Percentiles rank a stretch among this genome's conserved stretches.
phyloP scores from a whole-genome alignment of 2,113 vertebrate species.

The Platichthys stellatus region DNA sequence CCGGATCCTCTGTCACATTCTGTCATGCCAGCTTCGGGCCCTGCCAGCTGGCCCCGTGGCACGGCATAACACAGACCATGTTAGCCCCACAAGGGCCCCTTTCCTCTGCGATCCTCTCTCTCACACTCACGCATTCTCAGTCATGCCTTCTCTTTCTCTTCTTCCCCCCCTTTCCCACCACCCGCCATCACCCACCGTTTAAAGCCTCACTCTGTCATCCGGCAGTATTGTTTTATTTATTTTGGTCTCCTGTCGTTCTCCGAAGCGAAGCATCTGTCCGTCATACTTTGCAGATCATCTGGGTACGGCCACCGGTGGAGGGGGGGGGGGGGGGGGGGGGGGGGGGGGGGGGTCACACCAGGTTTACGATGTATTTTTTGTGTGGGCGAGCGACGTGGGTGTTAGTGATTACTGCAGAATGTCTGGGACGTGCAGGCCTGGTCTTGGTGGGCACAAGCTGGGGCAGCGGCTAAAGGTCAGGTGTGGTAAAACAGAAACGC shows the following conservation, averaged over 20 bases:
- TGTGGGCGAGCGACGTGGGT: conserved; percentile 42
- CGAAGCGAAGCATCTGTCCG: conserved; percentile 44
- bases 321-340: conserved; percentile 15
- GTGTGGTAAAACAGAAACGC: conserved; percentile 64
- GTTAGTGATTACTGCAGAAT: conserved; percentile 66
- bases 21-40: conserved; percentile 80
- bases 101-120: conserved; percentile 27
- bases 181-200: conserved; percentile 28
- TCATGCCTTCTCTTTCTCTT: conserved; percentile 44
- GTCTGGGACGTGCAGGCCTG: conserved; percentile 55
- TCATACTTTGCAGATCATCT: conserved; percentile 52
- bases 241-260: conserved; percentile 46
- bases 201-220: conserved; percentile 41
- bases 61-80: conserved; percentile 71
- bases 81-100: conserved; percentile 52
- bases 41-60: conserved; percentile 79
- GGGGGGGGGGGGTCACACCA: conserved; percentile 44
- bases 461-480: conserved; percentile 72
- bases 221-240: conserved; percentile 53
- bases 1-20: conserved; percentile 83
- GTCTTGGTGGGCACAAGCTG: conserved; percentile 50
- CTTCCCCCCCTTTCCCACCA: conserved; percentile 29
- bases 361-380: conserved; percentile 67
- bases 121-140: conserved; percentile 38
- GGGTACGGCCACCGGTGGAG: not conserved